Percentiles rank a stretch among this genome's conserved stretches.
Conservation (phyloP, 2,888 invertebrate genomes). For the Leucophora obtusa region DNA sequence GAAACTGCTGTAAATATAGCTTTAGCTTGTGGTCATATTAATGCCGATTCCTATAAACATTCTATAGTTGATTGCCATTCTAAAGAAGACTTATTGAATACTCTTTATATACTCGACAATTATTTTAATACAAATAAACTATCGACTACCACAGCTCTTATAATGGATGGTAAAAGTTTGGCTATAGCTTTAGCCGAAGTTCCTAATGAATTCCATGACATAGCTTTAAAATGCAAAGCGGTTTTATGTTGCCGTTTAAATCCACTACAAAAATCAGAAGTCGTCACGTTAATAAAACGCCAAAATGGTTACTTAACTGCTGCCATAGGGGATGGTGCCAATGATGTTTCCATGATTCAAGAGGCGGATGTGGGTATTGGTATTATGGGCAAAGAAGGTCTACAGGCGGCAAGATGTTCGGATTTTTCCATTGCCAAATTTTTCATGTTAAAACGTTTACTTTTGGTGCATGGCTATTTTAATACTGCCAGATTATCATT, state of each 20-base stretch:
- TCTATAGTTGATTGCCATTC: constrained; percentile 80
- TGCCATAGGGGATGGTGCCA: constrained; percentile 97
- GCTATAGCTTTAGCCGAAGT: constrained; percentile 83
- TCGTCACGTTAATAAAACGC: constrained; percentile 87
- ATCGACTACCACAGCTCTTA: constrained; percentile 83
- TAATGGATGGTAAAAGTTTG: constrained; percentile 89
- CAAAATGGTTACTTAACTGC: constrained; percentile 87
- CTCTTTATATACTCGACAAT: constrained; percentile 82
- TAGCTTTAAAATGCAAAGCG: constrained; percentile 86
- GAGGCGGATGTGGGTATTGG: constrained; percentile 96
- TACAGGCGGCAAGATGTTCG: constrained; percentile 86
- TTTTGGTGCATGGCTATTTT: constrained; percentile 91
- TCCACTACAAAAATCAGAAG: constrained; percentile 93
- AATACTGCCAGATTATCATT: constrained; percentile 87
- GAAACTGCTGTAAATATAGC: constrained; percentile 92
- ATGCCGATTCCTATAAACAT: constrained; percentile 80
- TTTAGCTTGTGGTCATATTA: constrained; percentile 87
- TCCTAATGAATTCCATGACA: constrained; percentile 83
- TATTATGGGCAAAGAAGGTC: constrained; percentile 85
- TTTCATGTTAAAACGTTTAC: constrained; percentile 85
- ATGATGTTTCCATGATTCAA: constrained; percentile 98
- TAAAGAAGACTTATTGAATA: constrained; percentile 81
- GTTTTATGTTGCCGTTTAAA: constrained; percentile 94
- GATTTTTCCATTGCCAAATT: constrained; percentile 93
- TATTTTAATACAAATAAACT: constrained; percentile 70